Base-by-base conservation (phyloP, 2,888 invertebrate species). In the Hetaerina titia region DNA sequence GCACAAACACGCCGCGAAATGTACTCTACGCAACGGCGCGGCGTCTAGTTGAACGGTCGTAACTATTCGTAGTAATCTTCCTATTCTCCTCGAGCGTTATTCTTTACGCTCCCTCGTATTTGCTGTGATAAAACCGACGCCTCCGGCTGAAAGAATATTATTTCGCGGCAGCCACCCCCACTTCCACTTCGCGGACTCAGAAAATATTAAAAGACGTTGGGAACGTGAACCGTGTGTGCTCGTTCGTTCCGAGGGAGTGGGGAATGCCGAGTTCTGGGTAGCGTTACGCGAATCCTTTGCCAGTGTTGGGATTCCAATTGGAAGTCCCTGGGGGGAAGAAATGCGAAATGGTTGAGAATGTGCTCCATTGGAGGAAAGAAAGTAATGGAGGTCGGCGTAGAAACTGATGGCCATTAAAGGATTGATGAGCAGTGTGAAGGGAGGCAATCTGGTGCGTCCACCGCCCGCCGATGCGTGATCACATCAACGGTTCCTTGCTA, bases 351-450 rank as follows among this genome's bases (percentile, higher is more conserved):
- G 60, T 5, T 4, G 60, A 17, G 17, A 31, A 81, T 13, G 31
- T 25, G 81, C 25, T 11, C 31, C 81, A 81, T 81, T 81, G 81
- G 25, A 25, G 13, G 81, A 25, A 81, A n/a, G 31, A 25, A n/a
- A n/a, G 81, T 8, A 4, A 22, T 22, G 81, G 81, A 81, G 81
- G 81, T 31, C 25, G 31, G 25, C 81, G 81, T 81, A 22, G 81
- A 31, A 81, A 81, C 69, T 74, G 45, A n/a, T 69, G n/a, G 1
- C 69, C 56, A 69, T 92, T 92, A 56, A 69, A 60, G 57, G 56
- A 92, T 92, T 92, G 92, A 92, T 92, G 57, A 74, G 89, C 58
- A 11, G 89, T n/a, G 89, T 56, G n/a, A 57, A 56, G 89, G 57
- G 56, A 57, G 56, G 58, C 56, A 56, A 89, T 81, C 81, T 81